Evolutionary conservation across 2,888 invertebrate species (phyloP), one percentile per base, ranked within the genome.

Genomic region (Scaptomyza caliginosa): DNA sequence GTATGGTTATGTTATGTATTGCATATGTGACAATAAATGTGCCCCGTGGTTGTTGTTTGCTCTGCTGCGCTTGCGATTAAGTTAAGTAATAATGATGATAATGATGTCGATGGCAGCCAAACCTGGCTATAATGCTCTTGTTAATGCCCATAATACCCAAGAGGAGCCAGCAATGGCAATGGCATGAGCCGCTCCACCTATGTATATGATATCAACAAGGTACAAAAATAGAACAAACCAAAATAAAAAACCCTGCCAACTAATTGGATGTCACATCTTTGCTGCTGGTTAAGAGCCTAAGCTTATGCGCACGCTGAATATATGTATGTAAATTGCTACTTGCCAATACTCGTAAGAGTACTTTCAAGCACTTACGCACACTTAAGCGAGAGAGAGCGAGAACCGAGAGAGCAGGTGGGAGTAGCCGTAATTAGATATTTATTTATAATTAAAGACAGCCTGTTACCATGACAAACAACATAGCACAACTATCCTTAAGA

Each of bases 71-170:
- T 50, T 56, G 65, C 68, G 81, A 77, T 77, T 77, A 77, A 74
- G 66, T 69, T 77, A 52, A 52, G 48, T 59, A 59, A 54, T 67
- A 67, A 59, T 68, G 77, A 68, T 69, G 77, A 77, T 64, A 63
- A 81, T 66, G 59, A 81, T 60, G 69, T 50, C 49, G 60, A 58
- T 43, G 59, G 13, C 42, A 43, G 42, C 50, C 46, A 11, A 49
- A 40, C 39, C 39, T 16, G 49, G 60, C 73, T 81, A 77, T 77
- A 81, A 77, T 81, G 66, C 69, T 51, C 30, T 49, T 69, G 63
- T 68, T 77, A 80, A 77, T 63, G 48, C 59, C 55, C 32, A 45
- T 36, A 56, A 56, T 50, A 65, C 26, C 43, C 21, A 45, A 10
- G 6, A 39, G 13, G 3, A 13, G 3, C 6, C 10, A 10, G 6